These are phyloP conservation scores for Chrysodeixis includens DNA, from an alignment of 2,888 invertebrate genomes.

Conservation along the genomic window DNA sequence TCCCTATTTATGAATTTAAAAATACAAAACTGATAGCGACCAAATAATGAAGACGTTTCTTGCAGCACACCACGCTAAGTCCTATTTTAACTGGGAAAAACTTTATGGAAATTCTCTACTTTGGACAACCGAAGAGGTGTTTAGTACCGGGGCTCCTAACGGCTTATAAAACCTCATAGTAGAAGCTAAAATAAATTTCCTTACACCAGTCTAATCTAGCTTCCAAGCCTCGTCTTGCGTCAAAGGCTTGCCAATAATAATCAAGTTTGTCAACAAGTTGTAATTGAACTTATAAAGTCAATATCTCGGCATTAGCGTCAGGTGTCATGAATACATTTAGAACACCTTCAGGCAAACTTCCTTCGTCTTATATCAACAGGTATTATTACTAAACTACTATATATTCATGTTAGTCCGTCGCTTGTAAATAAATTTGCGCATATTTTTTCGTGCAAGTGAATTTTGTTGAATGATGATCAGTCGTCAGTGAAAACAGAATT, in stretches of 20 bases:
- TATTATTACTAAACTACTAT: conserved; percentile 53
- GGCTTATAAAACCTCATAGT: not conserved
- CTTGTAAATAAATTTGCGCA: conserved; percentile 29
- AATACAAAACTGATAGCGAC: too few species aligned
- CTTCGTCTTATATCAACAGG: conserved; percentile 55
- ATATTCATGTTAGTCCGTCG: conserved; percentile 44
- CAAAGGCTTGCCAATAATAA: not conserved
- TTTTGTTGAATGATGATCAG: too few species aligned
- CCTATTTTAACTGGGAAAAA: too few species aligned
- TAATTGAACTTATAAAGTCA: conserved; percentile 32
- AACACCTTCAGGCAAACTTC: conserved; percentile 38
- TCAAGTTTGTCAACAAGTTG: not conserved
- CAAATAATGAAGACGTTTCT: too few species aligned
- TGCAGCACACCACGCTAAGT: too few species aligned
- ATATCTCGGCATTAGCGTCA: conserved; percentile 27
- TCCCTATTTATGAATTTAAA: too few species aligned
- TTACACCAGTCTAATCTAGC: not conserved
- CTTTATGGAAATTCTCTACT: too few species aligned
- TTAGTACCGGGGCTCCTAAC: too few species aligned
- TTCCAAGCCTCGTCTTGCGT: not conserved
- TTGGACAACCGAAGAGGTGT: too few species aligned
- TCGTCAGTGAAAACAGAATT: not conserved
- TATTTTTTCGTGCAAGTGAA: conserved; percentile 23
- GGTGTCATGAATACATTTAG: conserved; percentile 46
- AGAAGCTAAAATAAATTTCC: not conserved